phyloP scores from a whole-genome alignment of 2,113 vertebrate species.

The Zootoca vivipara region DNA sequence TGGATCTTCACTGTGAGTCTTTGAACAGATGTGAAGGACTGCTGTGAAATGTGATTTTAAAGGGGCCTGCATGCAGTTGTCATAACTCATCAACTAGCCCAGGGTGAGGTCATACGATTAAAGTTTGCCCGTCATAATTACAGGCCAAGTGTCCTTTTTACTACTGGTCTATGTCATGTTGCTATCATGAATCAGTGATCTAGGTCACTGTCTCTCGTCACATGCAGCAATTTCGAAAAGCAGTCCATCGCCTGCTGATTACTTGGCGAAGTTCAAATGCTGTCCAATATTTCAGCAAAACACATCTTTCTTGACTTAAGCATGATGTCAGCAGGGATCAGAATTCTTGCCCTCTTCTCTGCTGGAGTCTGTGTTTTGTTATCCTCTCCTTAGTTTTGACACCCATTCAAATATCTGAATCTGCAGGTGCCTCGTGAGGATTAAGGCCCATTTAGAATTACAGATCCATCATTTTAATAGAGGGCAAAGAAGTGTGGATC shows the following conservation, averaged over 20 bases:
- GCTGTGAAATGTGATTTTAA: background rate
- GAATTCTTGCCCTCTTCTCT: background rate
- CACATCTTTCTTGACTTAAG: background rate
- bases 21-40: background rate
- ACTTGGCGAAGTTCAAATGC: background rate
- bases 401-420: background rate
- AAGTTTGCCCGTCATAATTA: background rate
- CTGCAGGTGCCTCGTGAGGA: background rate
- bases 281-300: background rate
- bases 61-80: background rate
- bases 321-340: background rate
- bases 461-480: background rate
- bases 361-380: background rate
- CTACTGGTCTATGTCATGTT: background rate
- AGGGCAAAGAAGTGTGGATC: background rate
- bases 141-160: background rate
- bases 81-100: background rate
- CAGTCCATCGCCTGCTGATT: background rate
- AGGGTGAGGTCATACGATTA: too few relatives aligned
- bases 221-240: background rate
- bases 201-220: background rate
- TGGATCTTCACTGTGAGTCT: background rate
- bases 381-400: background rate
- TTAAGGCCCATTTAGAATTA: background rate
- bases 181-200: background rate